These are phyloP conservation scores for Atrina japonica DNA, from an alignment of 2,888 invertebrate genomes.

Conservation along the genomic window DNA sequence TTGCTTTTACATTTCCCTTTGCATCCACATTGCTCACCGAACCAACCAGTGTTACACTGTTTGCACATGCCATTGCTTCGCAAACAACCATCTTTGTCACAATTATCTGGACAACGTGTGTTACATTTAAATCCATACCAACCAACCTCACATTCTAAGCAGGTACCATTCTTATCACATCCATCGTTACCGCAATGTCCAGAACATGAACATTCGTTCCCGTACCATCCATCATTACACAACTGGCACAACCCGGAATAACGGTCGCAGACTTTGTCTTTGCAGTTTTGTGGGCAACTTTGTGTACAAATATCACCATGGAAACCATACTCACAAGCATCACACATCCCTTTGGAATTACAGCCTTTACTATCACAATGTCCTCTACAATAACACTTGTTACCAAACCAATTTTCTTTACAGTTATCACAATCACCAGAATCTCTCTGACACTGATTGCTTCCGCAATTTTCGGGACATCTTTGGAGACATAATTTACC, in stretches of 20 bases:
- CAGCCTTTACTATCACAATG: constrained; percentile 2
- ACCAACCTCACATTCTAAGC: constrained; percentile 45
- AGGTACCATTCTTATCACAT: constrained; percentile 47
- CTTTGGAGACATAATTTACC: constrained; percentile 44
- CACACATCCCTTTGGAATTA: constrained; percentile 1
- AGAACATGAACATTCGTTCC: constrained; percentile 39
- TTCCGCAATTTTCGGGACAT: constrained; percentile 48
- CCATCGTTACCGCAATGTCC: constrained; percentile 25
- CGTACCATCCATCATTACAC: constrained; percentile 46
- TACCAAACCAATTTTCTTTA: constrained; percentile 48
- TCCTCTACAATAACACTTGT: constrained; percentile 32
- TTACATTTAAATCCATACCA: constrained; percentile 22
- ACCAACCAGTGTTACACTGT: constrained; percentile 50
- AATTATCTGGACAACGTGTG: constrained; percentile 46
- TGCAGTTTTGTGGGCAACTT: constrained; percentile 10
- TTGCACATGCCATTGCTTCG: background rate
- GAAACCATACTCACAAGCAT: constrained; percentile 5
- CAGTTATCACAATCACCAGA: constrained; percentile 44
- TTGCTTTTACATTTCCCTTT: constrained; percentile 1
- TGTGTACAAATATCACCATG: constrained; percentile 1
- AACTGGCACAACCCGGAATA: too few species aligned
- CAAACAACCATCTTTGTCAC: constrained; percentile 26
- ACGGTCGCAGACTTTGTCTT: constrained; percentile 30
- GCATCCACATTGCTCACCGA: constrained; percentile 41
- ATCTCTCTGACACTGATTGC: constrained; percentile 34